These are phyloP conservation scores for Cyaniris semiargus DNA, from an alignment of 2,888 invertebrate species.

Conservation along the genomic window DNA sequence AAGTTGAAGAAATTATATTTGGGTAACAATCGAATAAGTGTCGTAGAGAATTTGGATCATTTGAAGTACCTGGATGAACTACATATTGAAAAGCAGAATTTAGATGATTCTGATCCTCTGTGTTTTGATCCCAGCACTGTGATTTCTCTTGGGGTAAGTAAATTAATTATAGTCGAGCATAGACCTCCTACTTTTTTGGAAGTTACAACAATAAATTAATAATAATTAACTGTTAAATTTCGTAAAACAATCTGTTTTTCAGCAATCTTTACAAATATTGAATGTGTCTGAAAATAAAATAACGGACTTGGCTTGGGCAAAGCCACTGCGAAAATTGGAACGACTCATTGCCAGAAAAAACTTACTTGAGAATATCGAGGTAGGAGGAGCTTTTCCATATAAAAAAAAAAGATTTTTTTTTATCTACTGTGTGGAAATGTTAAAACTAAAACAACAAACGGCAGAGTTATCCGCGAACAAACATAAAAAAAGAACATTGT, in stretches of 20 bases:
- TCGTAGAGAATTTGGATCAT: conserved; percentile 84
- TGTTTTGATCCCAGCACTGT: conserved; percentile 85
- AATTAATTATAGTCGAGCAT: conserved; percentile 1
- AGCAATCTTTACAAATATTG: conserved; percentile 80
- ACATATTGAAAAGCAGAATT: conserved; percentile 84
- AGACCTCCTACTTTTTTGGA: not conserved
- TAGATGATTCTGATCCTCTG: conserved; percentile 77
- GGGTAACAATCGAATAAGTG: conserved; percentile 84
- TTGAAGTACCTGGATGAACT: conserved; percentile 82
- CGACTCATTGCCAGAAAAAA: conserved; percentile 82
- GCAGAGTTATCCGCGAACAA: no score
- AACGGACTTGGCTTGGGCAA: conserved; percentile 73
- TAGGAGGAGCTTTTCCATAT: conserved; percentile 39
- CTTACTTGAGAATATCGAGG: conserved; percentile 75
- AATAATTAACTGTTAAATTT: not conserved
- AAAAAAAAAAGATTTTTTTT: not conserved
- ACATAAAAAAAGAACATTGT: no score
- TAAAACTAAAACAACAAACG: no score
- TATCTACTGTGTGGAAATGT: no score
- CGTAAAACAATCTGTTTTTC: conserved; percentile 44
- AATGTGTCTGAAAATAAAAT: conserved; percentile 84
- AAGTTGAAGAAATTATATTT: conserved; percentile 89
- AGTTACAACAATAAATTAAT: not conserved
- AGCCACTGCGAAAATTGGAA: conserved; percentile 74
- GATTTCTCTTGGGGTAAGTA: conserved; percentile 78